Base-by-base conservation (phyloP, 2,113 vertebrate genomes). In the Pungitius pungitius region DNA sequence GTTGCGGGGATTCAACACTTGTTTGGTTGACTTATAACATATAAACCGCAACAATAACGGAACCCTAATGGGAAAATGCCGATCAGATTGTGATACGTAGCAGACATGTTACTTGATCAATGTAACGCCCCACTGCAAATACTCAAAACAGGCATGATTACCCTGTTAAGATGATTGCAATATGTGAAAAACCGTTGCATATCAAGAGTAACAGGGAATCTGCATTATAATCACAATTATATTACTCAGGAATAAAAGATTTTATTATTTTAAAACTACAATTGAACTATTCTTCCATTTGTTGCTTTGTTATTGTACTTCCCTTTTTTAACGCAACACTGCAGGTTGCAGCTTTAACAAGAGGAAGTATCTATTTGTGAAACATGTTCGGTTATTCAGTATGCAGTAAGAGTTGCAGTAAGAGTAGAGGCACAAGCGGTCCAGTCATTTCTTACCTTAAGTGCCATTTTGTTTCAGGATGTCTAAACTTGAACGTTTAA, bases 401-500 rank as follows among this genome's bases (percentile, higher is more conserved):
- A 24, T 35, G 8, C 5, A 42, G 7, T 47, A 13, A 43, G 3
- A 35, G 5, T 22, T 70, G 9, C 8, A 2, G 15, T 10, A 3
- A 20, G 4, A 11, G n/a, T 59, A 17, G 8, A 20, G 14, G 20
- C 14, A 24, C 22, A 5, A 35, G 14, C 2, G 2, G 8, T 42
- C 12, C 9, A 9, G 18, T 80, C 15, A 12, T 55, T 15, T 27
- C 4, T 57, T 26, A 43, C 18, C 3, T 11, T 24, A 1, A 54
- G 27, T 33, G 20, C 6, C 7, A 1, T 2, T 56, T 76, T 15
- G 0, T 78, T 89, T 42, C 64, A 91, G 87, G 55, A 92, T 92
- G 90, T 91, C 91, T 51, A 92, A 93, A 72, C 65, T 93, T 39
- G 91, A 93, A n/a, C 84, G 87, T 27, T 54, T 93, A 69, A 93